These are phyloP conservation scores for Oxyruncus cristatus DNA, from an alignment of 2,113 vertebrate genomes.

Conservation along the genomic window DNA sequence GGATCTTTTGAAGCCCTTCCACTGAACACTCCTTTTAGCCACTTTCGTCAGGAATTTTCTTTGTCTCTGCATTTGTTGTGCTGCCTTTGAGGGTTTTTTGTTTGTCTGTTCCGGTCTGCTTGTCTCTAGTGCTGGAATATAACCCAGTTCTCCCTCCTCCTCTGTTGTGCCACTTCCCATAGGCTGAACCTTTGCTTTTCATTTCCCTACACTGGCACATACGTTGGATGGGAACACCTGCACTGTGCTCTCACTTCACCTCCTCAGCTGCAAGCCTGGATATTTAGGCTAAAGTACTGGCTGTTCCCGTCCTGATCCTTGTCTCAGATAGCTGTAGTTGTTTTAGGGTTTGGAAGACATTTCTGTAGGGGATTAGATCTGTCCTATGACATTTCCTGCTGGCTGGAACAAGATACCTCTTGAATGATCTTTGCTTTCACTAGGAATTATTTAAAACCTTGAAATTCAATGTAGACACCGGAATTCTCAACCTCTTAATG, in stretches of 20 bases:
- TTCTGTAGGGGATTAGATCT: background rate
- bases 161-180: accelerated
- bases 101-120: background rate
- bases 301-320: background rate
- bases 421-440: background rate
- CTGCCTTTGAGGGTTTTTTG: background rate
- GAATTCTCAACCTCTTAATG: background rate
- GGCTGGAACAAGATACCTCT: background rate
- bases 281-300: background rate
- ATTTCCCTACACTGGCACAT: accelerated
- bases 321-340: background rate
- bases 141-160: background rate
- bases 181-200: background rate
- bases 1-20: background rate
- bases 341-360: background rate
- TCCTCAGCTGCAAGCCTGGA: background rate
- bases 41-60: background rate
- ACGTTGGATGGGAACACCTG: background rate
- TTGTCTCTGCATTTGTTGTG: background rate
- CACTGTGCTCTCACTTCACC: background rate
- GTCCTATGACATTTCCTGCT: background rate
- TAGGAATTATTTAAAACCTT: background rate
- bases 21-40: background rate
- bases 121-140: background rate
- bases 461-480: background rate